Conservation (phyloP, 1,140 invertebrate species). For the Caenorhabditis inopinata region DNA sequence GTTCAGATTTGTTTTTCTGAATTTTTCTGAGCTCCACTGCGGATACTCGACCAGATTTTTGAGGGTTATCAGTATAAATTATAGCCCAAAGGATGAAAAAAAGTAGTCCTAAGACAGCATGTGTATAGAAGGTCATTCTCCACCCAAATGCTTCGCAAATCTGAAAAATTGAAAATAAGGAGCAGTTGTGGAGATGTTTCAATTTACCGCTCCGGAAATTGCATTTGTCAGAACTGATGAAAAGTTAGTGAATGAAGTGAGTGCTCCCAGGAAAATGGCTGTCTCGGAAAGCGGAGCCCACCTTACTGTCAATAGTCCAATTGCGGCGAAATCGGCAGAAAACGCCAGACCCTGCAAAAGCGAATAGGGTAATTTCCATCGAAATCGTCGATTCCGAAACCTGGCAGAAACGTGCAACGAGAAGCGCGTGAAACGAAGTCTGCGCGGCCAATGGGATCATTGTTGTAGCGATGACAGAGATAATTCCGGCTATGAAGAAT, state of each 20-base stretch:
- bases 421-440: not conserved
- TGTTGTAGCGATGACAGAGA: constrained; percentile 14
- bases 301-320: constrained; percentile 30
- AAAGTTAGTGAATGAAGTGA: constrained; percentile 33
- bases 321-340: constrained; percentile 36
- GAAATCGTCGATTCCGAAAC: no score
- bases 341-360: constrained; percentile 32
- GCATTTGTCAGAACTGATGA: constrained; percentile 33
- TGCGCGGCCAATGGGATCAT: constrained; percentile 26
- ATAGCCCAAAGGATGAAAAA: constrained; percentile 39
- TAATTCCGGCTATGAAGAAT: constrained; percentile 32
- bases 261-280: constrained; percentile 13
- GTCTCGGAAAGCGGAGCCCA: constrained; percentile 38
- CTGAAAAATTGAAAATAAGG: not conserved
- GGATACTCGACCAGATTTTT: not conserved
- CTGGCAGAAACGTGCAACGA: constrained; percentile 24
- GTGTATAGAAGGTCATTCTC: constrained; percentile 16
- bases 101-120: not conserved
- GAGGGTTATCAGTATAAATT: constrained; percentile 26
- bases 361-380: no score
- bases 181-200: not conserved
- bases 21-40: not conserved
- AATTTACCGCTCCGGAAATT: constrained; percentile 29
- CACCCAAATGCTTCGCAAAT: constrained; percentile 31
- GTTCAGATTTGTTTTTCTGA: constrained; percentile 27